These are phyloP conservation scores for Sardina pilchardus DNA, from an alignment of 2,113 vertebrate species.

Conservation along the genomic window DNA sequence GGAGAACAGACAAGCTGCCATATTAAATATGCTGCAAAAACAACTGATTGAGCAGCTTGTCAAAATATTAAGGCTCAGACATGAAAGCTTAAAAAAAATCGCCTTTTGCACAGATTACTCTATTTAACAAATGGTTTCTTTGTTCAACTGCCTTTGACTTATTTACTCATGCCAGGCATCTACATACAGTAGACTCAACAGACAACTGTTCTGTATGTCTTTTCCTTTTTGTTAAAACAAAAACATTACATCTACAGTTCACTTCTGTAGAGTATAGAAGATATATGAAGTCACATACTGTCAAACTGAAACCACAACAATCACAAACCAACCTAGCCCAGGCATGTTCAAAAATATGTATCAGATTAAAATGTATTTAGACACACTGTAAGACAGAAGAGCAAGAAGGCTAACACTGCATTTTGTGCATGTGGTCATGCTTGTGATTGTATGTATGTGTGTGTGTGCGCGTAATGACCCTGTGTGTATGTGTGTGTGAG, in stretches of 20 bases:
- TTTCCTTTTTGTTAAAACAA: not conserved
- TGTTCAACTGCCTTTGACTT: conserved; percentile 52
- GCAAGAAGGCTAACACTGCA: conserved; percentile 27
- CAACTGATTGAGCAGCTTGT: conserved; percentile 73
- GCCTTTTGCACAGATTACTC: conserved; percentile 57
- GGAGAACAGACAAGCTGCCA: conserved; percentile 68
- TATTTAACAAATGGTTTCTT: conserved; percentile 65
- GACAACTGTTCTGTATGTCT: not conserved
- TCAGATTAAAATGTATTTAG: conserved; percentile 67
- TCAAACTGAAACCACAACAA: conserved; percentile 62
- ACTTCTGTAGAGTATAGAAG: conserved; percentile 36
- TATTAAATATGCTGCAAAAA: conserved; percentile 73
- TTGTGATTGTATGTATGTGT: not conserved
- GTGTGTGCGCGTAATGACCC: not conserved
- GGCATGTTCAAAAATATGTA: conserved; percentile 65
- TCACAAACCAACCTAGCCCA: conserved; percentile 57
- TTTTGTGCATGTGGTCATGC: not conserved
- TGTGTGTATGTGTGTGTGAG: not conserved
- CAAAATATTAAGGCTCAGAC: conserved; percentile 72
- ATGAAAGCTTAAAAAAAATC: conserved; percentile 60
- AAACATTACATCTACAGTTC: not conserved
- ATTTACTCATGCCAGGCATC: conserved; percentile 31
- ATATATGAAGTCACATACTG: conserved; percentile 61
- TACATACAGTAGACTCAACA: conserved; percentile 41
- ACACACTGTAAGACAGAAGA: conserved; percentile 58